These are phyloP conservation scores for Diploptera punctata DNA, from an alignment of 2,888 invertebrate species.

Conservation along the genomic window DNA sequence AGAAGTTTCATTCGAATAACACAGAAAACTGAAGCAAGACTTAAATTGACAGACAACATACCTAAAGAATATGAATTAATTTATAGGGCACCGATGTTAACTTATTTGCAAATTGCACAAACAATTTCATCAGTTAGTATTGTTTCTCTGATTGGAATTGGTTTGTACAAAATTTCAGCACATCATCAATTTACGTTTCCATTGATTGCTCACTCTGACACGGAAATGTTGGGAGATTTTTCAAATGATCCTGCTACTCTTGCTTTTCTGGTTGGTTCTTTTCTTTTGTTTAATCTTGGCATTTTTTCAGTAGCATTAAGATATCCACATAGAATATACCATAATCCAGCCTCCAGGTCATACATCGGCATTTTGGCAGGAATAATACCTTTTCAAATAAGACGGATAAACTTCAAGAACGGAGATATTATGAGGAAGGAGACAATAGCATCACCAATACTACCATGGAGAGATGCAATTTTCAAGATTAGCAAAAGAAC, in stretches of 20 bases:
- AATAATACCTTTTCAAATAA: conserved; percentile 47
- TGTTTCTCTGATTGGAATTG: not conserved
- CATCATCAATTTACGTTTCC: not conserved
- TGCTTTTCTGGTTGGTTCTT: conserved; percentile 29
- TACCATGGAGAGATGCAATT: conserved; percentile 48
- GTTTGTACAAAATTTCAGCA: not conserved
- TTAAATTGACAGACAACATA: not conserved
- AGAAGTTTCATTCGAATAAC: conserved; percentile 1
- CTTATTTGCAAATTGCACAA: not conserved
- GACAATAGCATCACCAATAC: conserved; percentile 45
- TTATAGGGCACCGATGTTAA: conserved; percentile 11
- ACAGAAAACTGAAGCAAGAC: conserved; percentile 8
- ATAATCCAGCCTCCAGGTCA: conserved; percentile 44
- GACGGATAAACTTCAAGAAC: conserved; percentile 44
- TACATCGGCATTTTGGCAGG: conserved; percentile 51
- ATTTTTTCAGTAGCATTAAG: conserved; percentile 47
- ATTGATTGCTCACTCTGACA: not conserved
- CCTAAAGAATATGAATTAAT: conserved; percentile 13
- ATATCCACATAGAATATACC: conserved; percentile 53
- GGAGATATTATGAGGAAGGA: conserved; percentile 48
- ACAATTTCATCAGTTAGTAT: not conserved
- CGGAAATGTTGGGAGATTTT: too few relatives aligned
- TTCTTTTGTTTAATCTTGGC: conserved; percentile 46
- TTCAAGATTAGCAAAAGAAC: conserved; percentile 47
- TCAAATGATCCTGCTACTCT: not conserved